phyloP scores from a whole-genome alignment of 2,113 vertebrate genomes.

The Stictonetta naevosa region DNA sequence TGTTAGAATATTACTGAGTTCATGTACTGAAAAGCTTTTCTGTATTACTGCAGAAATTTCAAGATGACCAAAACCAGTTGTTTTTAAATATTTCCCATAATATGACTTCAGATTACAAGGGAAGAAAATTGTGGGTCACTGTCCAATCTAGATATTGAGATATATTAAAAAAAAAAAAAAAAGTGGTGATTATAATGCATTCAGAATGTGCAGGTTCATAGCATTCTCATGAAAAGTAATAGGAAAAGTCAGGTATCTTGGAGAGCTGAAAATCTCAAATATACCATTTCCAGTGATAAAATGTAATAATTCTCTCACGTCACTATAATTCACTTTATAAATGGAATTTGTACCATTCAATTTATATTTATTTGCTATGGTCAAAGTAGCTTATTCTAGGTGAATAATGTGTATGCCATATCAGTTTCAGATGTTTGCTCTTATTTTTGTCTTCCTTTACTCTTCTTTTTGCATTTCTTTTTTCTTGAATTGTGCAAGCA shows the following conservation, averaged over 20 bases:
- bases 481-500: not conserved
- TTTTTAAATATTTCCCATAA: not conserved
- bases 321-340: constrained; percentile 13
- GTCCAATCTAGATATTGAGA: not conserved
- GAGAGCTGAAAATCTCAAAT: constrained; percentile 6
- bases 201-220: not conserved
- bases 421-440: not conserved
- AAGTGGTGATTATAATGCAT: not conserved
- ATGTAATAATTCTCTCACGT: constrained; percentile 2
- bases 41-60: not conserved
- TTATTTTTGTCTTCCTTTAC: not conserved
- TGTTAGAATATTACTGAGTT: not conserved
- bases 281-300: not conserved
- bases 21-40: not conserved
- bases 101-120: not conserved
- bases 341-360: not conserved
- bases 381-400: not conserved
- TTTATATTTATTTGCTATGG: constrained; percentile 37
- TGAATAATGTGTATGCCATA: not conserved
- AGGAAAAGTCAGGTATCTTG: constrained; percentile 1
- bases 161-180: not conserved
- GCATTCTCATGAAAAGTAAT: not conserved
- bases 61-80: not conserved
- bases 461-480: not conserved
- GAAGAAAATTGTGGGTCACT: not conserved